Base-by-base conservation (phyloP, 2,113 vertebrate species). In the Patagioenas fasciata region DNA sequence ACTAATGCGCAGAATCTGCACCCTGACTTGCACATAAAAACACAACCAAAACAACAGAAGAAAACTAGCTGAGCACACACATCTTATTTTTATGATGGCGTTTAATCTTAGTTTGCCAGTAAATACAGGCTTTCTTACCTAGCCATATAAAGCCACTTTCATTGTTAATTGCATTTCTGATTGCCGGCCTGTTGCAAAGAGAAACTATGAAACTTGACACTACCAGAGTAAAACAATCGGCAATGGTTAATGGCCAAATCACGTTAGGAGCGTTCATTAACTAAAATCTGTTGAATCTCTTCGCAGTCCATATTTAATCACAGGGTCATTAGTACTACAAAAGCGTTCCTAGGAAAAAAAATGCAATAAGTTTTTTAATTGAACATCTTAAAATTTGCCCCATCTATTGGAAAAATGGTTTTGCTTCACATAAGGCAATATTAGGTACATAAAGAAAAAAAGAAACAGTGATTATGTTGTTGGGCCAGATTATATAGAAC, bases 51-150 rank as follows among this genome's bases (percentile, higher is more conserved):
- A 92, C 93, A 96, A 92, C 77, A 91, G 96, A 96, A 92, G 71
- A 86, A 89, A 80, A 29, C 60, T 91, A 89, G 85, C 83, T 83
- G 90, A 94, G 92, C 91, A 65, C 93, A 94, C 95, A 96, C 74
- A 58, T 97, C 95, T 98, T 93, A 91, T 91, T 97, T 98, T 97
- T 96, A 95, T 82, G 28, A 58, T 95, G 80, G 93, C 80, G 96
- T 97, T 98, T 98, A 94, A 97, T 98, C 97, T 98, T 91, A 54
- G 92, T 97, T 96, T 97, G 92, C 96, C 80, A 95, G 96, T 94
- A 97, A 95, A 95, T 74, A 85, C 66, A 78, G 92, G 80, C 86
- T 93, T 95, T 83, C 95, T 91, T 94, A 91, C 91, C 94, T 94
- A 91, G 61, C 81, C 71, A 10, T 73, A 34, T 89, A 80, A 94